Conservation (phyloP, 2,888 invertebrate genomes). For the Lomographa bimaculata region DNA sequence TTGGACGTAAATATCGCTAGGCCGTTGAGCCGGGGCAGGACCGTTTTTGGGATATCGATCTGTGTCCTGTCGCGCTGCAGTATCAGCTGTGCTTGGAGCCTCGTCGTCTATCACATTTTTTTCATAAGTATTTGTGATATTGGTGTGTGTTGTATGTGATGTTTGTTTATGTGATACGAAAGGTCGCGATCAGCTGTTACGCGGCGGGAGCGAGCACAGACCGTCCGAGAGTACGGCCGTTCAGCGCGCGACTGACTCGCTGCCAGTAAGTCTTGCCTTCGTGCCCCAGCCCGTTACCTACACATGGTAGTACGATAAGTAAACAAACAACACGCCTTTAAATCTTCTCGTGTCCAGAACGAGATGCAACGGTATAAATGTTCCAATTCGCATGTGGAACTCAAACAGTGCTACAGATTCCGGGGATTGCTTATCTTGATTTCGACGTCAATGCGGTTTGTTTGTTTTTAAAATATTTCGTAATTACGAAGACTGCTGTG, state of each 20-base stretch:
- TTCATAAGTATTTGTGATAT: constrained; percentile 29
- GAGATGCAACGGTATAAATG: constrained; percentile 37
- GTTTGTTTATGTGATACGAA: constrained; percentile 52
- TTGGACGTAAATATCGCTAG: constrained; percentile 68
- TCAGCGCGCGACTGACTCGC: constrained; percentile 73
- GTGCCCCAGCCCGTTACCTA: constrained; percentile 61
- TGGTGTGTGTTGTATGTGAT: constrained; percentile 42
- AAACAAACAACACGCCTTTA: constrained; percentile 70
- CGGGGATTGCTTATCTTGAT: constrained; percentile 15
- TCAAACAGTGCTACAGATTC: constrained; percentile 15
- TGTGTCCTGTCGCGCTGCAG: constrained; percentile 47
- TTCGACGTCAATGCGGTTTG: constrained; percentile 15
- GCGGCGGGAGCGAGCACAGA: constrained; percentile 39
- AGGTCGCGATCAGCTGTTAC: constrained; percentile 67
- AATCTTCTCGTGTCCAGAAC: constrained; percentile 33
- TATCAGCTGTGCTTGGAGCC: constrained; percentile 34
- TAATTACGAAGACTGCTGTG: background rate
- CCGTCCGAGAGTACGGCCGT: constrained; percentile 59
- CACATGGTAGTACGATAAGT: constrained; percentile 75
- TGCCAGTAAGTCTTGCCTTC: constrained; percentile 32
- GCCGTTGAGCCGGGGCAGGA: constrained; percentile 51
- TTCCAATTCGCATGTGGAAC: constrained; percentile 28
- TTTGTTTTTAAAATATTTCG: constrained; percentile 4
- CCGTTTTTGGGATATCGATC: constrained; percentile 71
- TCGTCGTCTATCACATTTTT: constrained; percentile 34